Conservation (phyloP, 2,888 invertebrate genomes). For the Chrysolina haemoptera region DNA sequence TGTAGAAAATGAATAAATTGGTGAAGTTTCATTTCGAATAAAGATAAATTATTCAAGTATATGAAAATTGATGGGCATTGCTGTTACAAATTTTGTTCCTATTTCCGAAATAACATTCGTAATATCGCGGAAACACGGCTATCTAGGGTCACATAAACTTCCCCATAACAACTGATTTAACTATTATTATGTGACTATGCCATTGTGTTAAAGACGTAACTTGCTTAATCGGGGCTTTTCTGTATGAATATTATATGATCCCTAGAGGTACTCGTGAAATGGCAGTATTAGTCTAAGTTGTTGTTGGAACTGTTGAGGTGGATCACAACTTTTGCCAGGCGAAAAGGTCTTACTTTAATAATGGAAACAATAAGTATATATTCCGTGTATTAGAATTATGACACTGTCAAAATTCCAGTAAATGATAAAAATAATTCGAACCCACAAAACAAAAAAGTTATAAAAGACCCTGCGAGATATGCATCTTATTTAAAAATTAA, state of each 20-base stretch:
- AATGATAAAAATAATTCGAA: too few species aligned
- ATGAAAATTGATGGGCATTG: neutral
- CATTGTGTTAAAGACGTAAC: neutral
- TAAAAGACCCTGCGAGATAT: too few species aligned
- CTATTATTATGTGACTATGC: slow-evolving; percentile 2
- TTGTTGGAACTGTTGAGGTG: neutral
- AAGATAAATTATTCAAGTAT: neutral
- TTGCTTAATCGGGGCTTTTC: neutral
- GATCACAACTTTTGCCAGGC: too few species aligned
- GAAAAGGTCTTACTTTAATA: too few species aligned
- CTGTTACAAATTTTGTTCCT: neutral
- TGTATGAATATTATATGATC: slow-evolving; percentile 8
- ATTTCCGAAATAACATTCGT: neutral
- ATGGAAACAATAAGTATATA: too few species aligned
- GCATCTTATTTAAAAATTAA: too few species aligned
- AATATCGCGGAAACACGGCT: neutral
- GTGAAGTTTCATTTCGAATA: neutral
- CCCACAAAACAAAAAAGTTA: too few species aligned
- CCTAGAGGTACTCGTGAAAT: neutral
- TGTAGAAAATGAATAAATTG: neutral
- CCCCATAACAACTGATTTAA: slow-evolving; percentile 9
- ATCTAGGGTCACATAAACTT: slow-evolving; percentile 15
- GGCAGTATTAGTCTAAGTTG: neutral
- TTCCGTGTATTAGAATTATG: too few species aligned
- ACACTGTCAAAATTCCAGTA: too few species aligned